These are phyloP conservation scores for Lissocephala sabroskyi DNA, from an alignment of 2,888 invertebrate genomes.

Conservation along the genomic window DNA sequence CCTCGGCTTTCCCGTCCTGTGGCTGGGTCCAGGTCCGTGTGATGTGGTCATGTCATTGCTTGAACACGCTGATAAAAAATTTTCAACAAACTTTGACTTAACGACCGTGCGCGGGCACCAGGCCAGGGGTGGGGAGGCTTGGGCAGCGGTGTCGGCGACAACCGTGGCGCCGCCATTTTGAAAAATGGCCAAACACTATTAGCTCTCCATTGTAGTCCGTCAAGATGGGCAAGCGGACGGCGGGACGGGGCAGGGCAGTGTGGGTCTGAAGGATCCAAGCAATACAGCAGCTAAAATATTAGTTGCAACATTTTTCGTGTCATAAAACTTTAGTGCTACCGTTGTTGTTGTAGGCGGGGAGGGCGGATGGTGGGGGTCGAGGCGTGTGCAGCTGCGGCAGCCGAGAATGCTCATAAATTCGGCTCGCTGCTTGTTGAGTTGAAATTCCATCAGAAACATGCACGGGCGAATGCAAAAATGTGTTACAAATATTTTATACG, in stretches of 20 bases:
- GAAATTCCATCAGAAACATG: constrained; percentile 8
- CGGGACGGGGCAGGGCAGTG: neutral
- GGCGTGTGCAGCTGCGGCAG: constrained; percentile 18
- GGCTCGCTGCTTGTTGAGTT: neutral
- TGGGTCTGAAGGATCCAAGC: neutral
- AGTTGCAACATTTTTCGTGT: constrained; percentile 60
- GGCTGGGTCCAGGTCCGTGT: constrained; percentile 22
- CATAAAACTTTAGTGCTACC: constrained; percentile 42
- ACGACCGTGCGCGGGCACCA: constrained; percentile 32
- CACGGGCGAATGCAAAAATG: constrained; percentile 21
- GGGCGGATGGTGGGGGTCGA: too few relatives aligned
- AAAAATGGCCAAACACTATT: constrained; percentile 64
- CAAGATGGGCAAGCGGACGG: constrained; percentile 1
- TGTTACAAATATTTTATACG: constrained; percentile 25
- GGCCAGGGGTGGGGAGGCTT: too few relatives aligned
- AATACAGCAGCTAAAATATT: constrained; percentile 49
- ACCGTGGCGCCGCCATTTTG: constrained; percentile 33
- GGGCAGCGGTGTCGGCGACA: neutral
- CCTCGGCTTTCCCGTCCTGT: constrained; percentile 5
- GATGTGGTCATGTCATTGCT: constrained; percentile 64
- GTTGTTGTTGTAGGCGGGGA: too few relatives aligned
- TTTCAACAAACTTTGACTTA: constrained; percentile 59
- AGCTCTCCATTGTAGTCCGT: constrained; percentile 33
- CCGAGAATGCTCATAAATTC: constrained; percentile 27
- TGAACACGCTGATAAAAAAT: constrained; percentile 53